Conservation (phyloP, 1,140 invertebrate species). For the Ridgeia piscesae region DNA sequence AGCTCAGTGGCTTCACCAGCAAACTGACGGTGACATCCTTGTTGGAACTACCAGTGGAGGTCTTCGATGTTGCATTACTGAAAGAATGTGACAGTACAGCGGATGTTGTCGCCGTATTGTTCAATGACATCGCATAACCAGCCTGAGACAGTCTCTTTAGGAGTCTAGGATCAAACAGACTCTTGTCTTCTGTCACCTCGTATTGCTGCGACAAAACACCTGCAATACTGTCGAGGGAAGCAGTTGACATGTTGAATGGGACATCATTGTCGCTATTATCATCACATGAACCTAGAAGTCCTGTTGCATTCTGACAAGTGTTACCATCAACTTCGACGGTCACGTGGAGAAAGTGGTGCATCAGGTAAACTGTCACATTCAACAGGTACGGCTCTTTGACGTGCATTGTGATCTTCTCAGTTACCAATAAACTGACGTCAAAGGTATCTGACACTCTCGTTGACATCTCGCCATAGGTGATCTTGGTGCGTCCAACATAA, state of each 20-base stretch:
- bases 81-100: background rate
- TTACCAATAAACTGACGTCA: background rate
- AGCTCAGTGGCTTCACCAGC: constrained; percentile 32
- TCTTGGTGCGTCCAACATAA: background rate
- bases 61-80: background rate
- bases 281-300: constrained; percentile 34
- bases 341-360: constrained; percentile 13
- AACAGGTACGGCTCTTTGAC: background rate
- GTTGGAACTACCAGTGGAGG: background rate
- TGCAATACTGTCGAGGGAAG: background rate
- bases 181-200: background rate
- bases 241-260: background rate
- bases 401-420: background rate
- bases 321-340: constrained; percentile 18
- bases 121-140: background rate
- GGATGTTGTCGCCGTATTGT: background rate
- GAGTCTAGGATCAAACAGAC: background rate
- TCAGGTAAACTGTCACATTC: background rate
- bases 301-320: constrained; percentile 27
- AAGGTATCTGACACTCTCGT: background rate
- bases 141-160: background rate
- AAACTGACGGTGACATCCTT: constrained; percentile 33
- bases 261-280: constrained; percentile 13
- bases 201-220: background rate
- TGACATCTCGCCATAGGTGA: background rate